Evolutionary conservation across 2,888 invertebrate genomes (phyloP), one percentile per base, ranked within the genome.

Genomic region (Malachius bipustulatus): DNA sequence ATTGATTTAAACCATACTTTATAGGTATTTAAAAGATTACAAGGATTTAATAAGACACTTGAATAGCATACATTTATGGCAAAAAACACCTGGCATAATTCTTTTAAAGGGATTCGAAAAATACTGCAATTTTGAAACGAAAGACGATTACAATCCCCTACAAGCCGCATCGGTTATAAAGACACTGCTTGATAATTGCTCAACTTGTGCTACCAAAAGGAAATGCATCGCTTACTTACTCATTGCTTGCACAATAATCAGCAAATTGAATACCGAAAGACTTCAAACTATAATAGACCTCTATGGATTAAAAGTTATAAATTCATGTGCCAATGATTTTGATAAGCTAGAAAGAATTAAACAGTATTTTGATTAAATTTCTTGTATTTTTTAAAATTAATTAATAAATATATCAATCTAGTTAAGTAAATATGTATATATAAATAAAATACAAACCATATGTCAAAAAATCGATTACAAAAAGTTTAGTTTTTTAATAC

Each of bases 11-110:
- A 4, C 12, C n/a, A 30, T 30, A 27, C 8, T 16, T 54, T 53
- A 34, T 37, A 61, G 61, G 39, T 59, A 59, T 40, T 46, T 62
- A 16, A 54, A 55, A 33, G 50, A 52, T 36, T 51, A 49, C 38
- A 46, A 51, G 33, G 53, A 55, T 31, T 47, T 62, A 16, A 28
- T 60, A 12, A 49, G 43, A 16, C 57, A 60, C 34, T 40, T 62
- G 11, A 56, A 55, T 39, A 45, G 51, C 4, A 47, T 57, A 10
- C 61, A 62, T 38, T 38, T 52, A 12, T 59, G 58, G 55, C 49
- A 49, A 13, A 48, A 52, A 44, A 35, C 49, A 14, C 59, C 61
- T 6, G 47, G 45, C 14, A 38, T 59, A n/a, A 47, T 61, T 19
- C 48, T 62, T 15, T 10, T 60, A 11, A 49, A 49, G 15, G 45